Evolutionary conservation across 2,113 vertebrate species (phyloP), one percentile per base, ranked within the genome.

Genomic region (Phyllostomus hastatus): DNA sequence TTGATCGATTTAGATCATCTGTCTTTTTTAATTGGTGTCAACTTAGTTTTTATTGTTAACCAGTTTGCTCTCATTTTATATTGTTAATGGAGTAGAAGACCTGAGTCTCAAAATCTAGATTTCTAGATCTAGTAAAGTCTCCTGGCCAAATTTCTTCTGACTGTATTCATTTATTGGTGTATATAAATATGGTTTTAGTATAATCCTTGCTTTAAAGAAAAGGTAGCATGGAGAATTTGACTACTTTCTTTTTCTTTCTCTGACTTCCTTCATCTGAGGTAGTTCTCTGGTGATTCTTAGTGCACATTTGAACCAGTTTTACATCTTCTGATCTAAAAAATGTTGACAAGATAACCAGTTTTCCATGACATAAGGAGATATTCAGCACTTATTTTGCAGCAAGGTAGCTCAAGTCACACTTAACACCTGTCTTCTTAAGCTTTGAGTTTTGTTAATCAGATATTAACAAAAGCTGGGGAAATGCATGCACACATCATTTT

Each of bases 191-290:
- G 35, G 1, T 76, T 70, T 92, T 75, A 83, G 50, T 17, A 72
- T 89, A 82, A 82, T 79, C 31, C 26, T 90, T 92, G 41, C 41
- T 88, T 86, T 9, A 88, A 86, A 94, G 72, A 72, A 94, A 94
- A 54, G 43, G 2, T 69, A 67, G 35, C 43, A 20, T 90, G 43
- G 83, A 93, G 31, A 78, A 90, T 81, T 81, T 90, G 66, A 87
- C 78, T 69, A 38, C 22, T 88, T 76, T 46, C 48, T 81, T 95
- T 61, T 10, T 35, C 66, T 50, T 69, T 90, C 7, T 66, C 26
- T 76, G 61, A 54, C n/a, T 90, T 78, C 35, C 38, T 92, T 93
- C 28, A 66, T 92, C 31, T 64, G 43, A 69, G 48, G 20, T 64
- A 19, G 15, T 41, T 41, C 33, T 87, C 22, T 73, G 41, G 22